These are phyloP conservation scores for Oophaga pumilio DNA, from an alignment of 2,113 vertebrate species.

Conservation along the genomic window DNA sequence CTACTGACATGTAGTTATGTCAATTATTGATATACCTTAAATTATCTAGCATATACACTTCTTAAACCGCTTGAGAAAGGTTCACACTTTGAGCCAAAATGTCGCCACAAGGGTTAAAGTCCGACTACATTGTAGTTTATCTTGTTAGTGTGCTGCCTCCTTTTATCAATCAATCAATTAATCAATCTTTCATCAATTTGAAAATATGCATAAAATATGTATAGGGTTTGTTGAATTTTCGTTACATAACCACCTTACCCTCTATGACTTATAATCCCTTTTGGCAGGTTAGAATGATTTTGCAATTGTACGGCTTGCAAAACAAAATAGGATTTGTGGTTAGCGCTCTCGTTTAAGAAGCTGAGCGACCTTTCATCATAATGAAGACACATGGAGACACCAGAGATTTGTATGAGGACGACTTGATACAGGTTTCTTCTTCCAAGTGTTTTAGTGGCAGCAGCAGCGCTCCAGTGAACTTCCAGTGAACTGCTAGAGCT, in stretches of 20 bases:
- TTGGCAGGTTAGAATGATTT: conserved; percentile 9
- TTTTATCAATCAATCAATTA: too few species aligned
- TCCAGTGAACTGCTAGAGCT: conserved; percentile 38
- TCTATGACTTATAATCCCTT: neutral
- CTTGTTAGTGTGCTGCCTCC: too few species aligned
- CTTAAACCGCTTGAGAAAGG: too few species aligned
- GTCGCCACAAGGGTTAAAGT: too few species aligned
- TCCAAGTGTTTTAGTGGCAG: conserved; percentile 37
- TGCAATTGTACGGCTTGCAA: neutral
- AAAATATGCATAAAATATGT: neutral
- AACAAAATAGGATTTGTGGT: conserved; percentile 32
- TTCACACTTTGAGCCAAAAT: too few species aligned
- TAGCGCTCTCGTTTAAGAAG: neutral
- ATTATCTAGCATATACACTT: too few species aligned
- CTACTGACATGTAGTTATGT: too few species aligned
- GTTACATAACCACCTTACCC: neutral
- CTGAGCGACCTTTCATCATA: conserved; percentile 12
- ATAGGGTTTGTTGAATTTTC: neutral
- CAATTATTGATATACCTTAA: too few species aligned
- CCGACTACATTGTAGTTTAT: too few species aligned
- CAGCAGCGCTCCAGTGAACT: conserved; percentile 39
- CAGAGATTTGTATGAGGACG: conserved; percentile 31
- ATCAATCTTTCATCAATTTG: too few species aligned
- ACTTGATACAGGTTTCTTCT: conserved; percentile 16
- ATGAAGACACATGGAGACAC: conserved; percentile 9